These are phyloP conservation scores for Orbicella faveolata DNA, from an alignment of 64 coral and sea anemone genomes.

Conservation along the genomic window DNA sequence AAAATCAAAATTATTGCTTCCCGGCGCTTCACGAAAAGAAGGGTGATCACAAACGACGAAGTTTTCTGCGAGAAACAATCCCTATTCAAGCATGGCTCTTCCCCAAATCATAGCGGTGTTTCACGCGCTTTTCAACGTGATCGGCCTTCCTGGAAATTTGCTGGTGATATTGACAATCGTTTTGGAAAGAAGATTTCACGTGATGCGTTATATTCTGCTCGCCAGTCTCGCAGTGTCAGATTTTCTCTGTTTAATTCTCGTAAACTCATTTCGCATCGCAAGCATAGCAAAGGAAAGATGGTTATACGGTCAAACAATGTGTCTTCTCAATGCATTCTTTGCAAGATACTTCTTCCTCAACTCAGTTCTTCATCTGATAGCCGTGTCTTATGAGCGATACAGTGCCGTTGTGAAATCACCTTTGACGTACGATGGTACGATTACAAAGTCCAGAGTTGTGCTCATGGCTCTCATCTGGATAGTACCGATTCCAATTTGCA, in stretches of 20 bases:
- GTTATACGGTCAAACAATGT: constrained; percentile 10
- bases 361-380: constrained; percentile 6
- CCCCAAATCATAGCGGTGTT: not conserved
- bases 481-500: not conserved
- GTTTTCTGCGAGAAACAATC: too few species aligned
- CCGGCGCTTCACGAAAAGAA: too few species aligned
- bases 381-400: constrained; percentile 7
- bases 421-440: not conserved
- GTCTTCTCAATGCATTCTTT: not conserved
- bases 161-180: not conserved
- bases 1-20: too few species aligned
- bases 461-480: not conserved
- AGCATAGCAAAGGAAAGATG: constrained; percentile 3
- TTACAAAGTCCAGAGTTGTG: not conserved
- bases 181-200: not conserved
- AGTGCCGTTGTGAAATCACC: not conserved
- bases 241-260: not conserved
- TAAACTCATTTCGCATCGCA: constrained; percentile 4
- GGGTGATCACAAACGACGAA: too few species aligned
- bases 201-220: constrained; percentile 8
- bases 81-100: not conserved
- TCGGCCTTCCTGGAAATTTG: constrained; percentile 1
- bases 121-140: not conserved
- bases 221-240: not conserved
- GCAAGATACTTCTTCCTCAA: not conserved